Evolutionary conservation across 2,113 vertebrate species (phyloP).

Genomic region (Microcebus ravelobensis): DNA sequence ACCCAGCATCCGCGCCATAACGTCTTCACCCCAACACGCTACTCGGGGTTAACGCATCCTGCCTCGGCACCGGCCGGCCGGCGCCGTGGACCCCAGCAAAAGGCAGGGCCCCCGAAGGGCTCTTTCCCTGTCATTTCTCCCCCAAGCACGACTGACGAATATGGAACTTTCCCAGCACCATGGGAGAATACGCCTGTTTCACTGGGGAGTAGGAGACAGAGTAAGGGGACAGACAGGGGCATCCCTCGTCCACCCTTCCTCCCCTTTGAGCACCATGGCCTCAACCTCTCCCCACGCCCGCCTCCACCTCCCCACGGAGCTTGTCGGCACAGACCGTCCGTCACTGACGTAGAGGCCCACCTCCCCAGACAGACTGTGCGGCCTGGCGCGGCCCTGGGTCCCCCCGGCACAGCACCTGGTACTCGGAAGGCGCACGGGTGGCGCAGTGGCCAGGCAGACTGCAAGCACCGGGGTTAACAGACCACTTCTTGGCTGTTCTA

Average conservation of each 20-base stretch:
- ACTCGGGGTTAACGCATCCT: accelerated
- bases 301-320: neutral
- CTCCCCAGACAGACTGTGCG: neutral
- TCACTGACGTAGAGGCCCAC: neutral
- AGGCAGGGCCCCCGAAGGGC: neutral
- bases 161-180: neutral
- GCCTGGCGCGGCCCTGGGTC: neutral
- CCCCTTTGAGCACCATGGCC: neutral
- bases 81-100: neutral
- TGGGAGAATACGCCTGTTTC: too few species aligned
- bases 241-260: neutral
- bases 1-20: neutral
- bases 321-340: neutral
- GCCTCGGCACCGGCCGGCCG: neutral
- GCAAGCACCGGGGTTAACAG: neutral
- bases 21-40: neutral
- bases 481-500: neutral
- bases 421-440: neutral
- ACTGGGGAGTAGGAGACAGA: neutral
- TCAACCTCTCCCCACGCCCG: neutral
- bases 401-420: neutral
- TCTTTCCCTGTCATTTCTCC: neutral
- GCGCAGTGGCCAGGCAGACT: neutral
- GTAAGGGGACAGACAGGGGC: too few species aligned
- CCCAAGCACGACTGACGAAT: neutral